Percentiles rank a stretch among this genome's conserved stretches.
Evolutionary conservation across 2,888 invertebrate genomes (phyloP).

Genomic region (Acanthosepion lycidas): DNA sequence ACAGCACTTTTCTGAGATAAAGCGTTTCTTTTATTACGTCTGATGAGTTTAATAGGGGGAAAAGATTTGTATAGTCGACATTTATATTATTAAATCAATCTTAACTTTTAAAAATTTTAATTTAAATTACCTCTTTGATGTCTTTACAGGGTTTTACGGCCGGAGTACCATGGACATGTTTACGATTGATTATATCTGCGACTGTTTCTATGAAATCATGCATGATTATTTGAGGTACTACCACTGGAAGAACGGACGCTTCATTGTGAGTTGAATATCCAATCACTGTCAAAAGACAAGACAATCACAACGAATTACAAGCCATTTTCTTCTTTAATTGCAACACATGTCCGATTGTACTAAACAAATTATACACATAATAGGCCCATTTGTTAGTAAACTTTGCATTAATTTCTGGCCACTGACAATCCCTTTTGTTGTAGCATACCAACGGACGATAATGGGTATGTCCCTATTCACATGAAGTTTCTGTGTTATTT

Average conservation of each 20-base stretch:
- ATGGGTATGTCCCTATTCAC: no score
- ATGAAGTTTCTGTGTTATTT: no score
- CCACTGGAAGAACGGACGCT: neutral
- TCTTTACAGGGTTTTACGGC: neutral
- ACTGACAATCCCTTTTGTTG: neutral
- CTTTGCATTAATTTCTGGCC: neutral
- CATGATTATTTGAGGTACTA: neutral
- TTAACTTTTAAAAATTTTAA: no score
- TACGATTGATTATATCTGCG: neutral
- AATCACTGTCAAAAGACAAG: neutral
- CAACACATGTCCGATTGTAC: neutral
- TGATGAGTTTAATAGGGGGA: no score
- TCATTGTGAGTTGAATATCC: neutral
- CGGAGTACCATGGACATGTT: neutral
- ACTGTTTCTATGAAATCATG: conserved; percentile 2
- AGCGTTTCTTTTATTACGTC: no score
- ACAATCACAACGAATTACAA: neutral
- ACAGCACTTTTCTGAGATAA: no score
- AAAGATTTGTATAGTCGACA: no score
- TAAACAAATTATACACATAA: neutral
- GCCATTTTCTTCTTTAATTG: neutral
- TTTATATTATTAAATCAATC: no score
- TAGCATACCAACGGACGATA: no score
- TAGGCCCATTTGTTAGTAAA: neutral
- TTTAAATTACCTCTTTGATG: neutral